A percentile compares a stretch with the other conserved stretches of the same genome.
phyloP scores from a whole-genome alignment of 2,888 invertebrate species.

The Tenthredo livida region DNA sequence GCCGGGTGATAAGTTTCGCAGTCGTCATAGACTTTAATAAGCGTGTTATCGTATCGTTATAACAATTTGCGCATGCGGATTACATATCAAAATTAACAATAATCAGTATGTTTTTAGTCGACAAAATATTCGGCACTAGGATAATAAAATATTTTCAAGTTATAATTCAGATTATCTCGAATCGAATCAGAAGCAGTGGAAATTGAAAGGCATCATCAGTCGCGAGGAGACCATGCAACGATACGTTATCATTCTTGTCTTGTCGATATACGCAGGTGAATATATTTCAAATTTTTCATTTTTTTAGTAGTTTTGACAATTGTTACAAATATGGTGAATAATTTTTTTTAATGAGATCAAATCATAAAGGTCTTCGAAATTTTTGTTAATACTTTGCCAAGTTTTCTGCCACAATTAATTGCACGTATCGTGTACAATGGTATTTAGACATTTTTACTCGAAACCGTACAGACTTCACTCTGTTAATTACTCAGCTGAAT shows the following conservation, averaged over 20 bases:
- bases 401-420: background rate
- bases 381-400: background rate
- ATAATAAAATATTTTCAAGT: background rate
- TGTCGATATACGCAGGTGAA: slow-evolving; percentile 12
- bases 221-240: background rate
- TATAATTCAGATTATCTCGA: background rate
- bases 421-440: background rate
- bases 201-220: background rate
- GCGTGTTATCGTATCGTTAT: background rate
- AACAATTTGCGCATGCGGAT: background rate
- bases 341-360: background rate
- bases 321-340: background rate
- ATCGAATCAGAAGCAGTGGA: background rate
- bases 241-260: background rate
- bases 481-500: background rate
- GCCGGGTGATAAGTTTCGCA: background rate
- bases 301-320: background rate
- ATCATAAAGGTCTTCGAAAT: background rate
- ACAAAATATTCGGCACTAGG: background rate
- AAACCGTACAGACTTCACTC: background rate
- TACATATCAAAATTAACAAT: background rate
- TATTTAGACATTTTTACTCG: background rate
- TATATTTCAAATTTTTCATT: background rate
- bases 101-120: background rate
- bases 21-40: background rate